phyloP scores from a whole-genome alignment of 2,113 vertebrate species.

The Peromyscus leucopus region DNA sequence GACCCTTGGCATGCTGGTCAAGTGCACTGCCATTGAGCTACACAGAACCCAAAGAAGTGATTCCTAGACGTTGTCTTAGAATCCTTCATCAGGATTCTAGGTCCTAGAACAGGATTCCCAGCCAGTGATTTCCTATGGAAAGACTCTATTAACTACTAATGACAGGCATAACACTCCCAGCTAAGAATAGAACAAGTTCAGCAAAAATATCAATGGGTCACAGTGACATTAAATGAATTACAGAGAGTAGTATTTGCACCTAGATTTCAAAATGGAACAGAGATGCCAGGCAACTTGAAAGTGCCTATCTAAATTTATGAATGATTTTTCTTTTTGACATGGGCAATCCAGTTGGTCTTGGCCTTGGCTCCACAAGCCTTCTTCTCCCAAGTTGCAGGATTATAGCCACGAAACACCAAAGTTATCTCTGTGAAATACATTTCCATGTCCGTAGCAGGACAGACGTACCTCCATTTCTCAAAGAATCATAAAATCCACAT shows the following conservation, averaged over 20 bases:
- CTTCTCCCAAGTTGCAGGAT: background rate
- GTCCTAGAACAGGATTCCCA: background rate
- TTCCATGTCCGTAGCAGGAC: slow-evolving; percentile 12
- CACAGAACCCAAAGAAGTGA: background rate
- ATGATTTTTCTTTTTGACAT: background rate
- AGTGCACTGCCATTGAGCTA: background rate
- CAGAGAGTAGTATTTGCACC: background rate
- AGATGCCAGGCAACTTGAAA: slow-evolving; percentile 16
- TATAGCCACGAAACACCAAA: background rate
- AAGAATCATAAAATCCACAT: slow-evolving; percentile 22
- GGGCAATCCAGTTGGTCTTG: background rate
- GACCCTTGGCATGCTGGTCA: background rate
- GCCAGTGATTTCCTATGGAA: background rate
- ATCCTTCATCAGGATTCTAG: background rate
- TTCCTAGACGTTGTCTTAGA: background rate
- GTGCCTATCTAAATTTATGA: background rate
- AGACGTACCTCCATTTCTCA: slow-evolving; percentile 43
- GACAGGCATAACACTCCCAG: background rate
- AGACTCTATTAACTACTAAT: background rate
- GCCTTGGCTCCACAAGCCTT: background rate
- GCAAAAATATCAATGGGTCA: background rate
- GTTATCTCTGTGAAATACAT: background rate
- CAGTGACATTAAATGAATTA: background rate
- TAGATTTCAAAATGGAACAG: slow-evolving; percentile 30
- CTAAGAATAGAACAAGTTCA: slow-evolving; percentile 11